These are phyloP conservation scores for Aphelenchoides bicaudatus DNA, from an alignment of 2,888 invertebrate genomes.

Conservation along the genomic window DNA sequence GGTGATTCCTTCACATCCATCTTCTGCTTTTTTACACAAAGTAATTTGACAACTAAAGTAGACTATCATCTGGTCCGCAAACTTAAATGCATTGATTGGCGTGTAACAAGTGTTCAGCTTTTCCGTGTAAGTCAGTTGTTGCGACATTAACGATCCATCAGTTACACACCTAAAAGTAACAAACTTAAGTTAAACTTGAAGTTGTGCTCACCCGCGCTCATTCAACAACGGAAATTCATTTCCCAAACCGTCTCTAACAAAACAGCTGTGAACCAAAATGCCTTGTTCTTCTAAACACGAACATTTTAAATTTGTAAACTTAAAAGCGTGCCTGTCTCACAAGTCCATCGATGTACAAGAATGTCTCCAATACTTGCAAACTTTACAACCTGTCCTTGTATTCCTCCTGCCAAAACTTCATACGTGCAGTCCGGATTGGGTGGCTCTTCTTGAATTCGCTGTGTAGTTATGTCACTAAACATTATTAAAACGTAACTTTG, in stretches of 20 bases:
- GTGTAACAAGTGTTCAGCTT: conserved; percentile 45
- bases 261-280: conserved; percentile 57
- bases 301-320: neutral
- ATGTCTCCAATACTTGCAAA: conserved; percentile 56
- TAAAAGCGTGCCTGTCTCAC: conserved; percentile 42
- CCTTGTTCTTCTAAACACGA: conserved; percentile 31
- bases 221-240: conserved; percentile 53
- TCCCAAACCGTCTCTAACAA: conserved; percentile 53
- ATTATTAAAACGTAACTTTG: conserved; percentile 7
- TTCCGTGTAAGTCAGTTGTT: conserved; percentile 44
- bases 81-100: conserved; percentile 51
- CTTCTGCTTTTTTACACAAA: conserved; percentile 44
- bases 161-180: conserved; percentile 47
- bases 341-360: conserved; percentile 55
- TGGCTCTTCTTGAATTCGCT: conserved; percentile 23
- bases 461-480: conserved; percentile 31
- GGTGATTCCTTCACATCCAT: conserved; percentile 58
- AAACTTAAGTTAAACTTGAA: conserved; percentile 5
- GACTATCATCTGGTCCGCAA: conserved; percentile 56
- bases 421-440: conserved; percentile 42
- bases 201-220: conserved; percentile 46
- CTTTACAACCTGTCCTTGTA: conserved; percentile 44
- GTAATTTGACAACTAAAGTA: conserved; percentile 58
- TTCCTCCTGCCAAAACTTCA: conserved; percentile 43
- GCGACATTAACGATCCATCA: conserved; percentile 42